Percentiles rank a stretch among this genome's conserved stretches.
These are phyloP conservation scores for Rhynchopsitta pachyrhyncha DNA, from an alignment of 2,113 vertebrate genomes.

Conservation along the genomic window DNA sequence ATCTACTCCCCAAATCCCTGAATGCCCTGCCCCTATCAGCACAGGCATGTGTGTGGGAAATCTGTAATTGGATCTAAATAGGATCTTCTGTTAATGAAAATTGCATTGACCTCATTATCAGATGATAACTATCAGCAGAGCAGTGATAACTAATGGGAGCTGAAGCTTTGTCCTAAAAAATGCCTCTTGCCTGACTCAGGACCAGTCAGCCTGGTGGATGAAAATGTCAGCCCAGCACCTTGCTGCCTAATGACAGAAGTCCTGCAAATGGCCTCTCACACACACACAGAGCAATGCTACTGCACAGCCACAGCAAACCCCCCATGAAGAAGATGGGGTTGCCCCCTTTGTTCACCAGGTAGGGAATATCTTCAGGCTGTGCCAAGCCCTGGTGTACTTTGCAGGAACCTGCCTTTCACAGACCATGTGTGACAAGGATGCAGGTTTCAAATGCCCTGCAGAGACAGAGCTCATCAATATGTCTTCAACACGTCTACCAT, in stretches of 20 bases:
- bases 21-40: neutral
- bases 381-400: neutral
- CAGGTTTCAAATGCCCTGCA: neutral
- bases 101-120: neutral
- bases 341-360: neutral
- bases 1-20: neutral
- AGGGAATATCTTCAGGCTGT: neutral
- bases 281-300: neutral
- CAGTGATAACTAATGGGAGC: neutral
- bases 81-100: neutral
- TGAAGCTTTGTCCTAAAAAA: neutral
- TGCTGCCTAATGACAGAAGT: neutral
- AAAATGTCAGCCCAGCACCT: neutral
- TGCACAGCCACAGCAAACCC: neutral
- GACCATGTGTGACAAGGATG: neutral
- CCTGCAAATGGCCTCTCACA: neutral
- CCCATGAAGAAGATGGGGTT: neutral
- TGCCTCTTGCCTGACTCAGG: neutral
- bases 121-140: no score
- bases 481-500: neutral
- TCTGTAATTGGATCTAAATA: slow-evolving; percentile 34
- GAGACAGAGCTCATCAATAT: neutral
- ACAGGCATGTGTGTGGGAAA: neutral
- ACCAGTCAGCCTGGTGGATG: neutral
- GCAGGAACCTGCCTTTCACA: neutral